Base-by-base conservation (phyloP, 2,113 vertebrate species). In the Eolophus roseicapilla region DNA sequence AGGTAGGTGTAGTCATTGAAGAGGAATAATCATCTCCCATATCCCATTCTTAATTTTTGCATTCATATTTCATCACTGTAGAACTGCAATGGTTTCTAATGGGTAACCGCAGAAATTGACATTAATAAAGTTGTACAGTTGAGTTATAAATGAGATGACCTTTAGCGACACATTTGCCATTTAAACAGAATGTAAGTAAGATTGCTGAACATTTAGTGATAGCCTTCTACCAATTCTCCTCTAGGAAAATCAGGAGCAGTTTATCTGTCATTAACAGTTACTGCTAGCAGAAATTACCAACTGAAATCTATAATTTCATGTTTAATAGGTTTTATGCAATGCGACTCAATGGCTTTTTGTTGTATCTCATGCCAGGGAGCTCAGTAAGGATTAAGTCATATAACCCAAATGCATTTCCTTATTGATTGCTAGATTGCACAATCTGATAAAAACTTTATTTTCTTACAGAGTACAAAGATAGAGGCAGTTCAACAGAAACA, bases 201-300 rank as follows among this genome's bases (percentile, higher is more conserved):
- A 96, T 88, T 60, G 63, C 65, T 86, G 80, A 95, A 89, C 83
- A 97, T 95, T 96, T 95, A 65, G 87, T 82, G 39, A 94, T 4
- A 90, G 75, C 68, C 75, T 93, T 82, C 93, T 55, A 79, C 50
- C 63, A 88, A 76, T 92, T 94, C 77, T 83, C 82, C 97, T 95
- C 94, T 41, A 93, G 96, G 96, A 97, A 97, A 98, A 98, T 95
- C 43, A 97, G 69, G 35, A 62, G 46, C 76, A 88, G 94, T 97
- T 96, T 97, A 95, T 71, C 94, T 95, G 90, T 55, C 55, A 95
- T 97, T 96, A 97, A 87, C 81, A 96, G 91, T 92, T 95, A 96
- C 35, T 95, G 88, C 86, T 87, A 92, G 92, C 57, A 97, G 93
- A 97, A 97, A 94, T 90, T 95, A 91, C 94, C 96, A 97, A 97